Evolutionary conservation across 2,888 invertebrate genomes (phyloP), one percentile per base, ranked within the genome.

Genomic region (Leptopterna dolabrata): DNA sequence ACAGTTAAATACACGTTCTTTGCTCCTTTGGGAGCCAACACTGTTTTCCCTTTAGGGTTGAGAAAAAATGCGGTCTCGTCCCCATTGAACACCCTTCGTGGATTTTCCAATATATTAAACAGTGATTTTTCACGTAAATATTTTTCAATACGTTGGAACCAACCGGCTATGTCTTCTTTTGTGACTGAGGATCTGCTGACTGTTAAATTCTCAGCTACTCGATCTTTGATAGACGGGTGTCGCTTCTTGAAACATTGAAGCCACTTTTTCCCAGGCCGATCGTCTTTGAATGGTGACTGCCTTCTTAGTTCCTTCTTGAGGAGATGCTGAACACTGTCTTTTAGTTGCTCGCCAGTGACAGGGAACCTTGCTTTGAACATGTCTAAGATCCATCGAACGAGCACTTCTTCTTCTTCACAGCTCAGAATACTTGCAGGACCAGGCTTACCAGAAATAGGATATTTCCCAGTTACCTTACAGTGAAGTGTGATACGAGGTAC

Each of bases 41-140:
- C 76, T 76, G 4, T 76, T 76, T 76, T 76, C 9, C 76, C 76
- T 76, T 76, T 76, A 11, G 76, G 76, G 36, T 76, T 76, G 0
- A 82, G 47, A 36, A 82, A 82, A 88, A 92, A 91, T 1, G 90
- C 91, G 27, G 91, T 90, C 88, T 92, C 91, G 89, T 92, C 92
- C n/a, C 89, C 89, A 89, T 91, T 91, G 36, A 76, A 76, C 36
- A 76, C 36, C 19, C 76, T 76, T 16, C 16, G 29, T 13, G 76
- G 76, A 16, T 76, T 41, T 19, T 76, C 30, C 9, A 76, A 43
- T 41, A 76, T 19, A 11, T 76, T 13, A 76, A 76, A 76, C n/a
- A 41, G 0, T 11, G 30, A 41, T 11, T 76, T 36, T 41, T 41
- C 76, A n/a, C 43, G 36, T 76, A 76, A 41, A 41, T 76, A n/a